Conservation (phyloP, 2,113 vertebrate genomes). For the Mustela lutreola region DNA sequence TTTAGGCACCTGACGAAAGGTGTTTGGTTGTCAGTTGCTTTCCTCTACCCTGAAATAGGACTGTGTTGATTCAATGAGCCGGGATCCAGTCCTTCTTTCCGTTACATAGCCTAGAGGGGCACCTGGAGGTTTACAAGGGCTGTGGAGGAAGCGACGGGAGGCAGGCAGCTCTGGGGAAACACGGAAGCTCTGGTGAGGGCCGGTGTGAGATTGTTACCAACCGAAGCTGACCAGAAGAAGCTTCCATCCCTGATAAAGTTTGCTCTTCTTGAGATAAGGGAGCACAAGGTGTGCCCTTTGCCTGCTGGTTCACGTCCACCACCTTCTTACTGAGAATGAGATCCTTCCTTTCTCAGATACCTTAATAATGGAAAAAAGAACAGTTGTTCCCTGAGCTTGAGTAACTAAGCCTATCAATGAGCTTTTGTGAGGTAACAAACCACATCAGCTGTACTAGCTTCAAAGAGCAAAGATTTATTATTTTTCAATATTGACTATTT, state of each 20-base stretch:
- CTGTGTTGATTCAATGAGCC: neutral
- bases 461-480: neutral
- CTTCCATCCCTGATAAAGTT: neutral
- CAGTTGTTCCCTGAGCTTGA: neutral
- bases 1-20: conserved; percentile 13
- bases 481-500: neutral
- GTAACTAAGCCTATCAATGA: neutral
- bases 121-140: neutral
- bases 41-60: neutral
- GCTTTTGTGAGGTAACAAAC: neutral
- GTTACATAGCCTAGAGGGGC: neutral
- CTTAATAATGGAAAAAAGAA: neutral
- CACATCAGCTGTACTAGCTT: neutral
- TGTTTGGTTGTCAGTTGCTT: neutral
- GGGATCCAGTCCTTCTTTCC: neutral
- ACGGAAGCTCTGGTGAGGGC: neutral
- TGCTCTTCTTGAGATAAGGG: neutral
- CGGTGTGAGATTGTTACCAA: fast-evolving
- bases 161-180: neutral
- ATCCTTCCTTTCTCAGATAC: neutral
- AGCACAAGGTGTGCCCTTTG: too few species aligned
- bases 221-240: neutral
- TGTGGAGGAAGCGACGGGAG: neutral
- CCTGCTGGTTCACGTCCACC: neutral
- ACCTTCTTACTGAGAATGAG: neutral